Evolutionary conservation across 1,140 invertebrate species (phyloP).

Genomic region (Cotesia typhae): DNA sequence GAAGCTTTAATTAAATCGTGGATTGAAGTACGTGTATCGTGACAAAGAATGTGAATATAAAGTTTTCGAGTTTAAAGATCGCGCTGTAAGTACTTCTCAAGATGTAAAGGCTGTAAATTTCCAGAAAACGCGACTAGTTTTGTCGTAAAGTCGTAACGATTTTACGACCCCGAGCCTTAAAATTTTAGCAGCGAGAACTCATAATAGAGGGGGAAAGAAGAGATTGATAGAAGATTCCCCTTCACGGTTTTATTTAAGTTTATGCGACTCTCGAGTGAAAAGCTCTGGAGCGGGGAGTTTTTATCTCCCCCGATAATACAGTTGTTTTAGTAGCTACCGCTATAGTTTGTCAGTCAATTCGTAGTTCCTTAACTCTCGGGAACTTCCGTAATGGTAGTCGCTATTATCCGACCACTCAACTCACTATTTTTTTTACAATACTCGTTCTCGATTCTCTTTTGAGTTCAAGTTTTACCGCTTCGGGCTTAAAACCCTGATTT

Average conservation of each 20-base stretch:
- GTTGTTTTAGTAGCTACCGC: constrained; percentile 21
- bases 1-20: too few relatives aligned
- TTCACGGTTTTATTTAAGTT: background rate
- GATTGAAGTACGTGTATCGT: too few relatives aligned
- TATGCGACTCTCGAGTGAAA: background rate
- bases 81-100: constrained; percentile 35
- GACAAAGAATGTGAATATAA: too few relatives aligned
- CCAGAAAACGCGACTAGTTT: constrained; percentile 47
- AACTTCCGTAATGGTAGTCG: constrained; percentile 25
- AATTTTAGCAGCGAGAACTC: constrained; percentile 40
- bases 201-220: background rate
- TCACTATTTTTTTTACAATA: constrained; percentile 16
- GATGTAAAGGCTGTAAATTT: constrained; percentile 47
- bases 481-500: constrained; percentile 6
- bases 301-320: constrained; percentile 17
- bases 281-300: constrained; percentile 9
- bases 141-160: constrained; percentile 39
- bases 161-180: constrained; percentile 45
- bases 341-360: constrained; percentile 15
- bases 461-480: background rate
- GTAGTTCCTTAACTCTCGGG: constrained; percentile 9
- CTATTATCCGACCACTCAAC: constrained; percentile 19
- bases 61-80: constrained; percentile 11
- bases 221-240: background rate
- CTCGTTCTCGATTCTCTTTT: background rate